Base-by-base conservation (phyloP, 2,797 vertebrate species). In the Florisuga fusca region DNA sequence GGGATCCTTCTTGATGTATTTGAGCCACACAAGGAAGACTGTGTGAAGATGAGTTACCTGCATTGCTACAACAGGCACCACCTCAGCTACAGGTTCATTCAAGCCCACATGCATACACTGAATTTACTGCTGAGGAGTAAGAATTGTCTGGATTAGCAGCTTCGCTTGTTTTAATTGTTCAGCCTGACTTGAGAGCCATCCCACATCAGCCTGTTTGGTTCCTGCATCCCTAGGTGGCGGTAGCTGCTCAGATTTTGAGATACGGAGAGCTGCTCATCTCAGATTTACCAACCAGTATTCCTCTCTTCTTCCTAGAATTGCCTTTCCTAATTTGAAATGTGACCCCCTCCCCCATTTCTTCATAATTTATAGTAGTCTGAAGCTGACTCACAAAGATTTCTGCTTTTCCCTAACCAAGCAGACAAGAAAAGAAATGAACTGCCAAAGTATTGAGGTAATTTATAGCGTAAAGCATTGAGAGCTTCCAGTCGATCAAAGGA, bases 401-500 rank as follows among this genome's bases (percentile, higher is more conserved):
- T 95, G 76, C 72, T 61, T 95, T 90, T 95, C 38, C 84, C 51
- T 95, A 78, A 90, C 92, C 96, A 84, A 83, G 89, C 84, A 89
- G 63, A 95, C 85, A 95, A 95, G 93, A 97, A 93, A 94, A 96
- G 90, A 93, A 77, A 84, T 74, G 64, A 95, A 93, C 91, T 89
- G 90, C 68, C 69, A 54, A 86, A 95, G 69, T 27, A 90, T 63
- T 95, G 92, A 96, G 90, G 94, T 89, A 94, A 94, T 97, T 97
- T 95, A 93, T 96, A 93, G 96, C 87, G 83, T 96, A 89, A 96
- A 97, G 93, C 96, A 93, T 71, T 36, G 84, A 96, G 96, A 96
- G 89, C 84, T 96, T 92, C 93, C 74, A 89, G 88, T 92, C 97
- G 96, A 96, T 97, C 93, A 97, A 97, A 97, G 95, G 91, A 91